phyloP scores from a whole-genome alignment of 2,888 invertebrate genomes.

The Drosophila formosana region DNA sequence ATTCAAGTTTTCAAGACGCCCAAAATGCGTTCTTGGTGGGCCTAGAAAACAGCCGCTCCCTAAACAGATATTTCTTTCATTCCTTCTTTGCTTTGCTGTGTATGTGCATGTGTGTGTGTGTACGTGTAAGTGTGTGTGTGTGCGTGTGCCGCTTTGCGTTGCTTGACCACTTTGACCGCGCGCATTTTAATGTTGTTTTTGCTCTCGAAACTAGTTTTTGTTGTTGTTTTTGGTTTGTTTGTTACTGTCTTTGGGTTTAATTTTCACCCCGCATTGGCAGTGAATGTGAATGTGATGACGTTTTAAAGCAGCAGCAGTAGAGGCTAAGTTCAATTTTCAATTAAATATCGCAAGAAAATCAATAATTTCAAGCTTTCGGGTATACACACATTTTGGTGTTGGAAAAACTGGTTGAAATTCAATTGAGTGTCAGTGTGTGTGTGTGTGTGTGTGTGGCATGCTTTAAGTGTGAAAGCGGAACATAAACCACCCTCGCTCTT shows the following conservation, averaged over 20 bases:
- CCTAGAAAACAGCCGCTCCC: conserved; percentile 63
- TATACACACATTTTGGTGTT: conserved; percentile 63
- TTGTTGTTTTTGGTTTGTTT: conserved; percentile 28
- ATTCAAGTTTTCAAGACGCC: conserved; percentile 40
- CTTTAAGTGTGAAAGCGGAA: conserved; percentile 71
- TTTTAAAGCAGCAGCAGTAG: conserved; percentile 59
- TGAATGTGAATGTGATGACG: conserved; percentile 60
- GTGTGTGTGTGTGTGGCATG: conserved; percentile 46
- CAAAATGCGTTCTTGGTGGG: conserved; percentile 32
- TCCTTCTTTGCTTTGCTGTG: conserved; percentile 38
- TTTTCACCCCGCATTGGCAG: conserved; percentile 48
- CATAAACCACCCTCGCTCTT: conserved; percentile 69
- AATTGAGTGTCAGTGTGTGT: too few species aligned
- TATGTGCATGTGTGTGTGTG: conserved; percentile 3
- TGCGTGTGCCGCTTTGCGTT: conserved; percentile 66
- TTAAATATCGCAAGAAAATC: conserved; percentile 61
- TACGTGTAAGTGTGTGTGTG: conserved; percentile 7
- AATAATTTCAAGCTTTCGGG: conserved; percentile 71
- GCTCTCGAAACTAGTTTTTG: conserved; percentile 65
- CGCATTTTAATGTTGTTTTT: conserved; percentile 69
- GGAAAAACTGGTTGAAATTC: conserved; percentile 55
- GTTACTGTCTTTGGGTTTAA: conserved; percentile 31
- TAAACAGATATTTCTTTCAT: conserved; percentile 54
- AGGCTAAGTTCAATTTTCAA: conserved; percentile 44
- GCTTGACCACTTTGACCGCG: conserved; percentile 81